These are phyloP conservation scores for Brachyptera risi DNA, from an alignment of 2,888 invertebrate genomes.

Conservation along the genomic window DNA sequence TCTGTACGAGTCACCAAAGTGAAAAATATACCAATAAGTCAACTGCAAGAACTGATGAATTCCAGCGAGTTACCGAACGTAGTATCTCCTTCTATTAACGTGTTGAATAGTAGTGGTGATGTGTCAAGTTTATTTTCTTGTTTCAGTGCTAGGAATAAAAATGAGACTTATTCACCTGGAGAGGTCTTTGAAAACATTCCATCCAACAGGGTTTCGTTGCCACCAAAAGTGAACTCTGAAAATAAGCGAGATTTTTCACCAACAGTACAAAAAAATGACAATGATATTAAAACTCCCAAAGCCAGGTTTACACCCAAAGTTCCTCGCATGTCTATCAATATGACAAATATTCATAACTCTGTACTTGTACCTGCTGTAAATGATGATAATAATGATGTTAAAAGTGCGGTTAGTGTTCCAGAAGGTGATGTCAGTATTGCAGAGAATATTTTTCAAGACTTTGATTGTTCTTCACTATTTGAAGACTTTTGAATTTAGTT, in stretches of 20 bases:
- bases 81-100: neutral
- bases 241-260: too few relatives aligned
- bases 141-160: neutral
- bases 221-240: too few relatives aligned
- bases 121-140: neutral
- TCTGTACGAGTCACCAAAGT: neutral
- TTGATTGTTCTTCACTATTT: neutral
- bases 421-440: neutral
- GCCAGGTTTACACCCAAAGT: neutral
- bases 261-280: too few relatives aligned
- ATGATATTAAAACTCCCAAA: too few relatives aligned
- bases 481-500: neutral
- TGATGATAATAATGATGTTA: neutral
- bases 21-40: neutral
- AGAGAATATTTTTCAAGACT: neutral
- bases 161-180: neutral
- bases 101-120: neutral
- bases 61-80: neutral
- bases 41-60: neutral
- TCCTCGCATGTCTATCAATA: neutral
- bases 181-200: neutral
- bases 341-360: too few relatives aligned
- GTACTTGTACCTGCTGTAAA: neutral
- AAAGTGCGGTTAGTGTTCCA: neutral
- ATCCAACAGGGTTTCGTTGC: too few relatives aligned